Percentiles rank a stretch among this genome's conserved stretches.
These are phyloP conservation scores for Buteo buteo DNA, from an alignment of 2,113 vertebrate genomes.

Conservation along the genomic window DNA sequence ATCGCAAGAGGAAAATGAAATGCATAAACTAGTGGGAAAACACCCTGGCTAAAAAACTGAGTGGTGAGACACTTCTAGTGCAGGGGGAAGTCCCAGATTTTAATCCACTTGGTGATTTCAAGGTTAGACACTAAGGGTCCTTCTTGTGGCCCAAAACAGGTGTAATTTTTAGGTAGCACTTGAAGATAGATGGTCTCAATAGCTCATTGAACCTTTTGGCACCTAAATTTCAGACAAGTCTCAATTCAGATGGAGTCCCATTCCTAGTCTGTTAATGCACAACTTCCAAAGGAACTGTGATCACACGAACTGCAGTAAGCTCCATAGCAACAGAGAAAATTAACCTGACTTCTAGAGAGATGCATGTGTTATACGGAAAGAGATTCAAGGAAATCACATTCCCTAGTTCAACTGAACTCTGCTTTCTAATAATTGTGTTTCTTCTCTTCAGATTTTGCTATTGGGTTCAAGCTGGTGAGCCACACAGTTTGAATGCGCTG, in stretches of 20 bases:
- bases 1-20: not conserved
- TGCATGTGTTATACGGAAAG: not conserved
- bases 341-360: not conserved
- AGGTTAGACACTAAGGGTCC: not conserved
- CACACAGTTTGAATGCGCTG: not conserved
- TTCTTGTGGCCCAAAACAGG: not conserved
- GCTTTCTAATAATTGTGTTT: not conserved
- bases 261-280: not conserved
- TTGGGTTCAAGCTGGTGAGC: not conserved
- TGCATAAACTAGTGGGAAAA: not conserved
- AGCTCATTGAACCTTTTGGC: not conserved
- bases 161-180: not conserved
- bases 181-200: not conserved
- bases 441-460: not conserved
- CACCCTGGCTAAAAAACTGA: not conserved
- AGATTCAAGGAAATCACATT: not conserved
- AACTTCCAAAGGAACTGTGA: not conserved
- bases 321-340: not conserved
- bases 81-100: not conserved
- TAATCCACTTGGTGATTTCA: not conserved
- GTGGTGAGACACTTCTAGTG: not conserved
- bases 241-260: not conserved
- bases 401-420: accelerated
- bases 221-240: not conserved
- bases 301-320: not conserved